These are phyloP conservation scores for Neopipo cinnamomea DNA, from an alignment of 2,113 vertebrate genomes.

Conservation along the genomic window DNA sequence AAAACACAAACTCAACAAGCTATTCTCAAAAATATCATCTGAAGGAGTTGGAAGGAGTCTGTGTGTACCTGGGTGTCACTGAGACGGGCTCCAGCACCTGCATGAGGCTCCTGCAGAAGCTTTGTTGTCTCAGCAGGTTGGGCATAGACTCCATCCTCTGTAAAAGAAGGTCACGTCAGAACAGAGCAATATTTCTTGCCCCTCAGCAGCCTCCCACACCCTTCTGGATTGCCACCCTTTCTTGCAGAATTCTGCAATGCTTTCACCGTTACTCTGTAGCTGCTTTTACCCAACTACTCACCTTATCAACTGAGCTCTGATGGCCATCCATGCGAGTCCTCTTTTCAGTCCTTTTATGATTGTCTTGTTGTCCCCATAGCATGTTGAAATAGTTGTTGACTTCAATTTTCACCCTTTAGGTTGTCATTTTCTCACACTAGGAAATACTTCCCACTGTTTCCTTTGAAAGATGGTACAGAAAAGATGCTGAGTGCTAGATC, in stretches of 20 bases:
- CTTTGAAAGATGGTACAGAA: not conserved
- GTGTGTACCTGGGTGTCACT: rapidly evolving
- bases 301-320: not conserved
- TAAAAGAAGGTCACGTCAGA: not conserved
- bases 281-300: not conserved
- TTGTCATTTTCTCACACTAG: not conserved
- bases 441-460: not conserved
- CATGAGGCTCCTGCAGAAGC: not conserved
- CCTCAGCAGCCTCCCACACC: not conserved
- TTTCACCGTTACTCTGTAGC: not conserved
- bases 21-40: not conserved
- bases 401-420: slow-evolving; percentile 29
- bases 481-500: not conserved
- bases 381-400: not conserved
- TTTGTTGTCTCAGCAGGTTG: not conserved
- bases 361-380: not conserved
- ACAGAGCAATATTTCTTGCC: not conserved
- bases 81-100: not conserved
- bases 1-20: not conserved
- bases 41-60: not conserved
- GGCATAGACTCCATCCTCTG: not conserved
- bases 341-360: not conserved
- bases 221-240: not conserved
- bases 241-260: not conserved
- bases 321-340: not conserved